phyloP scores from a whole-genome alignment of 2,797 vertebrate species.

The Neopelma chrysocephalum region DNA sequence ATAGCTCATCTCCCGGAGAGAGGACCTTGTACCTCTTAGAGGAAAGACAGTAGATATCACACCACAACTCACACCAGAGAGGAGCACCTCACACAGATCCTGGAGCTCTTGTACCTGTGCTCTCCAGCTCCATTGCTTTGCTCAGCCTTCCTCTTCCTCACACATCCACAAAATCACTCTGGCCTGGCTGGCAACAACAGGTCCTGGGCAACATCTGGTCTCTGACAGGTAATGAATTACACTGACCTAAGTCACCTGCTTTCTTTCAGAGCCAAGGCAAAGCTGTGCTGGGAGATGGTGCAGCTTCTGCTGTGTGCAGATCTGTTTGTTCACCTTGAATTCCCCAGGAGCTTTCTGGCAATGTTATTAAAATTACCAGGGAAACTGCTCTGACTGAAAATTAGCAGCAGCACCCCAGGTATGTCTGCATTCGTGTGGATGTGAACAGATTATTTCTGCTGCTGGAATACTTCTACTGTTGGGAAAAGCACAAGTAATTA shows the following conservation, averaged over 20 bases:
- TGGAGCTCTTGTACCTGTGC: neutral
- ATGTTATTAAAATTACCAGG: neutral
- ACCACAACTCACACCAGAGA: accelerated
- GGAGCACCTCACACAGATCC: neutral
- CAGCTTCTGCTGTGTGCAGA: neutral
- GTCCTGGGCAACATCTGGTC: neutral
- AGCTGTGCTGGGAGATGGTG: neutral
- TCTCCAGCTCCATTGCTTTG: neutral
- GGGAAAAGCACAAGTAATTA: slow-evolving; percentile 40
- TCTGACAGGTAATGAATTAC: neutral
- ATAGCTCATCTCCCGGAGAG: neutral
- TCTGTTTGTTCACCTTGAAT: slow-evolving; percentile 18
- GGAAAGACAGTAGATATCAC: accelerated
- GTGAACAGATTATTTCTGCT: neutral
- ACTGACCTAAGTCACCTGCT: neutral
- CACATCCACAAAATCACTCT: neutral
- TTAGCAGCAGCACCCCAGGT: neutral
- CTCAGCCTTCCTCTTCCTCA: neutral
- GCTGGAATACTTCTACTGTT: neutral
- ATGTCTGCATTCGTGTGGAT: neutral
- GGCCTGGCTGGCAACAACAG: accelerated
- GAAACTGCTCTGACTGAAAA: slow-evolving; percentile 35
- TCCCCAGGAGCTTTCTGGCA: neutral
- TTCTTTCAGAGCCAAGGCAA: neutral
- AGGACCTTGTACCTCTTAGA: neutral